These are phyloP conservation scores for Cheilosia grossa DNA, from an alignment of 2,888 invertebrate species.

Conservation along the genomic window DNA sequence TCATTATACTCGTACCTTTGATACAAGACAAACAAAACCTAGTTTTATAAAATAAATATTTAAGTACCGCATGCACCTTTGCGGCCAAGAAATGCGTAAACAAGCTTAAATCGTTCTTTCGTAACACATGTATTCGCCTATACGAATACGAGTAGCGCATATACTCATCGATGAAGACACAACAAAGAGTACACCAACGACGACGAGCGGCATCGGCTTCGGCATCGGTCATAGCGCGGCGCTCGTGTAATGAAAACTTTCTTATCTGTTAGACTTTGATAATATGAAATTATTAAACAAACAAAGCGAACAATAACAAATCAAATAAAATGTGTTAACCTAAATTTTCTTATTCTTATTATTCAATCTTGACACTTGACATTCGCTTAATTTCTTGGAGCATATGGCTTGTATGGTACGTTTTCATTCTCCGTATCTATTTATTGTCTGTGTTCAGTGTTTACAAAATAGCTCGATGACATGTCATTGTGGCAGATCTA, in stretches of 20 bases:
- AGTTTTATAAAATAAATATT: constrained; percentile 64
- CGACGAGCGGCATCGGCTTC: background rate
- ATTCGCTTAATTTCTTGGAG: constrained; percentile 45
- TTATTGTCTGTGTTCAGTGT: background rate
- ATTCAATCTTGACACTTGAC: constrained; percentile 72
- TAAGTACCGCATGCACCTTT: constrained; percentile 49
- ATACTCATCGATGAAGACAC: constrained; percentile 3
- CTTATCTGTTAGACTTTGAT: constrained; percentile 58
- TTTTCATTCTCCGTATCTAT: background rate
- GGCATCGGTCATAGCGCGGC: background rate
- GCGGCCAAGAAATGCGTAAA: constrained; percentile 46
- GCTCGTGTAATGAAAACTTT: constrained; percentile 17
- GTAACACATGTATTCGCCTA: constrained; percentile 16
- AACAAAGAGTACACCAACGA: background rate
- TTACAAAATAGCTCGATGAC: background rate
- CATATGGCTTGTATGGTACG: background rate
- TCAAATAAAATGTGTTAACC: constrained; percentile 58
- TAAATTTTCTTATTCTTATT: constrained; percentile 44
- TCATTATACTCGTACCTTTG: constrained; percentile 29
- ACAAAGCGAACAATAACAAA: constrained; percentile 39
- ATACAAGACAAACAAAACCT: constrained; percentile 47
- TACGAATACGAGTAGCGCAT: constrained; percentile 5
- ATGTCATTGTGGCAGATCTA: background rate
- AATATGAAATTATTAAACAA: constrained; percentile 54
- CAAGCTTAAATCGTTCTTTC: constrained; percentile 49